These are phyloP conservation scores for Linurgus olivaceus DNA, from an alignment of 2,797 vertebrate species.

Conservation along the genomic window DNA sequence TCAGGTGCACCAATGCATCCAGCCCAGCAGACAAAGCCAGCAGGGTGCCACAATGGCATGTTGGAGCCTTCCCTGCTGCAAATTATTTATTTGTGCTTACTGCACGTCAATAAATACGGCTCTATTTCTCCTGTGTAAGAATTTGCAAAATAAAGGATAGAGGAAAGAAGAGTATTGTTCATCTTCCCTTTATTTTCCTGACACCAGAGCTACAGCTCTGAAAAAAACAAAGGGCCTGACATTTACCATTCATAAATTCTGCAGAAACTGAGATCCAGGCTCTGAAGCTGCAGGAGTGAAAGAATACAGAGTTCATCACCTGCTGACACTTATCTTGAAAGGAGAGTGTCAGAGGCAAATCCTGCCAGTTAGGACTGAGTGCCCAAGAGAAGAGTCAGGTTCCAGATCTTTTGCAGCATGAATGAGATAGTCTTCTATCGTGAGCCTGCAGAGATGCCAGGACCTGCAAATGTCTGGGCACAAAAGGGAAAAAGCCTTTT, in stretches of 20 bases:
- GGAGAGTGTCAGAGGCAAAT: slow-evolving; percentile 18
- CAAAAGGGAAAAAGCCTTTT: slow-evolving; percentile 5
- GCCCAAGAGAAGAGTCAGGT: slow-evolving; percentile 38
- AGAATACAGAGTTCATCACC: slow-evolving; percentile 65
- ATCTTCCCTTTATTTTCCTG: slow-evolving; percentile 36
- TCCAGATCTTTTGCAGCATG: slow-evolving; percentile 47
- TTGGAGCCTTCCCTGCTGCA: background rate
- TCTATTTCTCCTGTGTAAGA: slow-evolving; percentile 12
- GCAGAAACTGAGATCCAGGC: slow-evolving; percentile 47
- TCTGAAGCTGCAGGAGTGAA: slow-evolving; percentile 56
- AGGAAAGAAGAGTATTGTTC: background rate
- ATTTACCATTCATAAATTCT: slow-evolving; percentile 69
- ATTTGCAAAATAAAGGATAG: slow-evolving; percentile 36
- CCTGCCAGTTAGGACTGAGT: slow-evolving; percentile 7
- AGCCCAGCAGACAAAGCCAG: background rate
- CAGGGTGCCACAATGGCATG: background rate
- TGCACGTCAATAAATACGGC: background rate
- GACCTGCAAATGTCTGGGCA: slow-evolving; percentile 33
- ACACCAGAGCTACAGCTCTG: slow-evolving; percentile 27
- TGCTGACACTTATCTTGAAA: slow-evolving; percentile 45
- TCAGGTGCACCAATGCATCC: background rate
- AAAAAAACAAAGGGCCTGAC: slow-evolving; percentile 62
- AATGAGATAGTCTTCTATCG: slow-evolving; percentile 23
- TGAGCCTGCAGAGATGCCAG: slow-evolving; percentile 22
- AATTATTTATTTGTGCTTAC: slow-evolving; percentile 52